These are phyloP conservation scores for Channa striata DNA, from an alignment of 2,797 vertebrate species.

Conservation along the genomic window DNA sequence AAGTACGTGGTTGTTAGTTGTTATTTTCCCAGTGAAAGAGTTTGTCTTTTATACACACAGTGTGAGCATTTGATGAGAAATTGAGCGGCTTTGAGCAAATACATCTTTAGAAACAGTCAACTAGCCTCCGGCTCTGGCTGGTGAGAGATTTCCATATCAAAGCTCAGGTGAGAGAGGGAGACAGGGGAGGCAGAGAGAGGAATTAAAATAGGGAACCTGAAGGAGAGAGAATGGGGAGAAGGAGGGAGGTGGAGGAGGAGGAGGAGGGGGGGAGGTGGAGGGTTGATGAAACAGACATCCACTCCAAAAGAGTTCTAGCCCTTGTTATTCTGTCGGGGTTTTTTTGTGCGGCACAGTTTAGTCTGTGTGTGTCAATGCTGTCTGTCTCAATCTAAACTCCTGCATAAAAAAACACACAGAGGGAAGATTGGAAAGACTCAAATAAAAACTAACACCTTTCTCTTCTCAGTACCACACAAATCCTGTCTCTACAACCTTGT, in stretches of 20 bases:
- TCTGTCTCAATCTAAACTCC: constrained; percentile 78
- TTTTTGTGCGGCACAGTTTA: constrained; percentile 74
- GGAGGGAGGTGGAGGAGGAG: constrained; percentile 14
- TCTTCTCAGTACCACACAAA: constrained; percentile 51
- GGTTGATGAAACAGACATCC: constrained; percentile 70
- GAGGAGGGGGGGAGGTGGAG: neutral
- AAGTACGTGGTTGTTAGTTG: constrained; percentile 66
- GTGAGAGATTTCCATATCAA: constrained; percentile 84
- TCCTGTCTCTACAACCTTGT: constrained; percentile 47
- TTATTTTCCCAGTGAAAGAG: constrained; percentile 73
- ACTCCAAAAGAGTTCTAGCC: constrained; percentile 64
- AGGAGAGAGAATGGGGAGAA: constrained; percentile 33
- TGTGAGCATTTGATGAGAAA: constrained; percentile 81
- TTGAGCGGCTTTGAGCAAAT: constrained; percentile 79
- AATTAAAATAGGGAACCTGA: constrained; percentile 30
- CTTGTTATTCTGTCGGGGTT: constrained; percentile 70
- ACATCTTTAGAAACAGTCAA: constrained; percentile 80
- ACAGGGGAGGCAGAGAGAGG: constrained; percentile 46
- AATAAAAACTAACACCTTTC: constrained; percentile 63
- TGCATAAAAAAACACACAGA: constrained; percentile 64
- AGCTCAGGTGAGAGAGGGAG: constrained; percentile 80
- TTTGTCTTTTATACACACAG: constrained; percentile 73
- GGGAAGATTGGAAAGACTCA: constrained; percentile 55
- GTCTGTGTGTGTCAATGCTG: constrained; percentile 72
- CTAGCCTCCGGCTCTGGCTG: constrained; percentile 75